Evolutionary conservation across 2,797 vertebrate genomes (phyloP), one percentile per base, ranked within the genome.

Genomic region (Pangasius mekongensis): DNA sequence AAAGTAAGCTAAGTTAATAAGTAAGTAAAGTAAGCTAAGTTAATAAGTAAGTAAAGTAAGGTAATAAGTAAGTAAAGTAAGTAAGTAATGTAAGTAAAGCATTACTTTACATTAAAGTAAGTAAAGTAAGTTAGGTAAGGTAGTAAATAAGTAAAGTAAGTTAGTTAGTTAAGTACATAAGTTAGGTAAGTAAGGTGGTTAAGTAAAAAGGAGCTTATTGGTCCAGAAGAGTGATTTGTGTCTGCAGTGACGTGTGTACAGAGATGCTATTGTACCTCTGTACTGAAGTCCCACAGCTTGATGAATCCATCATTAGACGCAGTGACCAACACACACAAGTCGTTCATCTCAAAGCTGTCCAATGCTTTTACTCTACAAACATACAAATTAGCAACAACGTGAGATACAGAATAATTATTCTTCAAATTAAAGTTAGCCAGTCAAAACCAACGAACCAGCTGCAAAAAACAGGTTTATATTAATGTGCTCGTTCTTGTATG

Each of bases 281-380:
- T 91, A 87, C 95, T 88, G 52, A 99, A 92, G 85, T 96, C 97
- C 98, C 98, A 99, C 94, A 98, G 94, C 95, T 97, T 99, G 94
- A 99, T 97, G 93, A 97, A 98, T 81, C 99, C 98, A 8, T 99
- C 99, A 71, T 97, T 99, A 7, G 98, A 99, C 14, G 98, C 98
- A 4, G 98, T 98, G 91, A 97, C 97, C 89, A 99, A 52, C 89
- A 99, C 87, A 47, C 93, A 96, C 90, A 94, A 93, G 88, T 97
- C 96, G 83, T 96, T 96, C 92, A 95, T 86, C 85, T 94, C 91
- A 91, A 98, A 97, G 93, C 95, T 96, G 89, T 96, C 95, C 3
- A 99, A 91, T 14, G 96, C 97, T 95, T 99, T 99, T 85, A 99
- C 96, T 96, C 98, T 99, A 93, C 81, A 73, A 85, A 71, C 11